Percentiles rank a stretch among this genome's conserved stretches.
Conservation (phyloP, 2,888 invertebrate genomes). For the Agrenia bidenticulata region DNA sequence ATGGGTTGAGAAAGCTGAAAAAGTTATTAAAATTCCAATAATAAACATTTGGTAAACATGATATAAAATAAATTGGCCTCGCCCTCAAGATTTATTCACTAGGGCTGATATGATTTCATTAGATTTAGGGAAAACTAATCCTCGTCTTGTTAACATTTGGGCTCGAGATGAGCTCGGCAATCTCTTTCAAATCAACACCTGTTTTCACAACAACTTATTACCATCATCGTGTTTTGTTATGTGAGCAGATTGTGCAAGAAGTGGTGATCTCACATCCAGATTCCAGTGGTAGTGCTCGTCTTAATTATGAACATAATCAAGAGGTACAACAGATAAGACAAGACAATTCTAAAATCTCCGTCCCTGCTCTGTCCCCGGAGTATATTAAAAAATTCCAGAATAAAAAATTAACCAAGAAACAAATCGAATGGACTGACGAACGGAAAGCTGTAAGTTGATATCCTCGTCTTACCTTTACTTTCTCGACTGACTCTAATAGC, state of each 20-base stretch:
- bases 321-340: not conserved
- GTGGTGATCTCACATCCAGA: constrained; percentile 42
- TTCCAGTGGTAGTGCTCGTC: not conserved
- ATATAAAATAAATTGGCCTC: not conserved
- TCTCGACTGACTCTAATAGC: constrained; percentile 2
- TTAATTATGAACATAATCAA: not conserved
- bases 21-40: too few species aligned
- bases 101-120: constrained; percentile 7
- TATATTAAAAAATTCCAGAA: constrained; percentile 44
- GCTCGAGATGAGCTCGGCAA: not conserved
- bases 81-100: not conserved
- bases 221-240: constrained; percentile 36
- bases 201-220: constrained; percentile 33
- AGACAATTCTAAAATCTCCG: not conserved
- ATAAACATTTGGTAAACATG: too few species aligned
- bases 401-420: constrained; percentile 46
- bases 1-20: too few species aligned
- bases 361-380: constrained; percentile 30
- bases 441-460: constrained; percentile 48
- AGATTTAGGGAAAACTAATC: not conserved
- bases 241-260: constrained; percentile 52
- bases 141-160: not conserved
- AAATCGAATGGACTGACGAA: constrained; percentile 51
- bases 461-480: not conserved
- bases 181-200: not conserved